Base-by-base conservation (phyloP, 2,113 vertebrate species). In the Nothoprocta pentlandii region DNA sequence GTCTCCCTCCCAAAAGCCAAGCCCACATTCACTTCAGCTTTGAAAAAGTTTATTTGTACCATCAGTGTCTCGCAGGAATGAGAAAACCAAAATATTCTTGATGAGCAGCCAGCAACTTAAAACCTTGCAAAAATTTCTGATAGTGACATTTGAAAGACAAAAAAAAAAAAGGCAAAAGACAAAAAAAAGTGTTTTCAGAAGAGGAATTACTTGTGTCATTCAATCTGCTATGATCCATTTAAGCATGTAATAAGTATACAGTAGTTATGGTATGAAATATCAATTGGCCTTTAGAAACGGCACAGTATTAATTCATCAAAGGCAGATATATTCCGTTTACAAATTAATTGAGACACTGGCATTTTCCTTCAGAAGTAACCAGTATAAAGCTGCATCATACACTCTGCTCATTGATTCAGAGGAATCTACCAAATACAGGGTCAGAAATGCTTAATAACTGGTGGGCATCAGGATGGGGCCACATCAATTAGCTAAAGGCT, bases 1-100 rank as follows among this genome's bases (percentile, higher is more conserved):
- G 90, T 94, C 85, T 68, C 90, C 47, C 67, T 95, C 83, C 92
- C 90, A 97, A 92, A 78, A 93, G 82, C 92, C 96, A 94, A 94
- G 92, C 90, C 94, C 90, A 90, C 76, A 91, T 93, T 94, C 93
- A 92, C 42, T 80, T 91, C 59, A 77, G 77, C 87, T 95, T 78
- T 78, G 47, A 85, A 90, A 85, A 93, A 75, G 68, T 91, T 82
- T 83, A 74, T 54, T 87, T 5, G 22, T 79, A 83, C 6, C 59
- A 70, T 70, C 91, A 89, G 41, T 28, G 54, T 54, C 54, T 70
- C 68, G 77, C 46, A 54, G 76, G 78, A 67, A 63, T 49, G 19
- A 92, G 71, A 85, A 85, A 91, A 87, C 23, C 39, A 59, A 69
- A 36, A 93, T 2, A 92, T 36, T 26, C 22, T 76, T 95, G 67